These are phyloP conservation scores for Limnephilus auricula DNA, from an alignment of 2,888 invertebrate species.

Conservation along the genomic window DNA sequence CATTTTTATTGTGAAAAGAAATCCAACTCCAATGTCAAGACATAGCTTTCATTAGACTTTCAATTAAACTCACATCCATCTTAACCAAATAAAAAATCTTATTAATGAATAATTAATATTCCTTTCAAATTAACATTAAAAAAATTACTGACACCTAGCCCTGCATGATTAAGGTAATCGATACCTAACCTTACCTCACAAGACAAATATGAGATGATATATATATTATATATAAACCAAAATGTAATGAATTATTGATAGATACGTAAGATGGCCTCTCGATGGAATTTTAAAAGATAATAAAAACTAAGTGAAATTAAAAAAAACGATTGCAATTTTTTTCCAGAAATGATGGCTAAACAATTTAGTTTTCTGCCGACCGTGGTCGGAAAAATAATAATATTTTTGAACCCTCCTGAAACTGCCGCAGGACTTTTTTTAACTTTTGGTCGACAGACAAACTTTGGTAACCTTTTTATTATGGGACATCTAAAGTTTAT, in stretches of 20 bases:
- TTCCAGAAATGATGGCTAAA: neutral
- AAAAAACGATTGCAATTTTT: neutral
- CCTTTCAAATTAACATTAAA: neutral
- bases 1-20: neutral
- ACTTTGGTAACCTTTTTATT: neutral
- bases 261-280: neutral
- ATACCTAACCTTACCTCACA: no score
- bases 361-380: neutral
- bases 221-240: neutral
- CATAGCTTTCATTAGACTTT: no score
- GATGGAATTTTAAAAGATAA: neutral
- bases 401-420: neutral
- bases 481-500: neutral
- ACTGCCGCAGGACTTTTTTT: neutral
- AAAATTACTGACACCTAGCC: slow-evolving; percentile 8
- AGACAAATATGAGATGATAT: no score
- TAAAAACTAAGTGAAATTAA: neutral
- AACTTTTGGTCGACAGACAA: neutral
- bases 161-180: no score
- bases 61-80: no score
- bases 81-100: no score
- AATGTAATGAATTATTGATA: neutral
- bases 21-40: neutral
- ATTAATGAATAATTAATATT: no score
- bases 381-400: neutral